A percentile compares a stretch with the other conserved stretches of the same genome.
Conservation (phyloP, 2,888 invertebrate genomes). For the Eugnorisma glareosa region DNA sequence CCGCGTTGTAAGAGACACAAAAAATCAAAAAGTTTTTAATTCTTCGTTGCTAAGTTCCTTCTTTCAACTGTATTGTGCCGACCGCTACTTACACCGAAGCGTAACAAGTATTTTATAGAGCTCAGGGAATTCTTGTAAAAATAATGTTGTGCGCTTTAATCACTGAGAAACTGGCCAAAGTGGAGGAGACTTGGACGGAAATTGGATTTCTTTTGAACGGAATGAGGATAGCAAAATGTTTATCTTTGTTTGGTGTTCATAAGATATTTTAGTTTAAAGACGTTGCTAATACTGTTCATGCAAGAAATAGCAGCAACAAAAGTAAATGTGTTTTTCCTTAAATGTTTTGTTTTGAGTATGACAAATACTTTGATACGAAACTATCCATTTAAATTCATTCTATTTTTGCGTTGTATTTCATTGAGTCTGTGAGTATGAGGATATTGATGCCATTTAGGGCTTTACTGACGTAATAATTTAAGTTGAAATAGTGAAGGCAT, state of each 20-base stretch:
- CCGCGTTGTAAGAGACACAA: conserved; percentile 56
- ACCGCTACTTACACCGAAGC: conserved; percentile 60
- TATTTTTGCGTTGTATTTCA: not conserved
- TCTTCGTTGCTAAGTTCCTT: conserved; percentile 64
- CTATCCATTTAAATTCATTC: not conserved
- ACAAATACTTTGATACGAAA: not conserved
- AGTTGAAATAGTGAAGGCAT: not conserved
- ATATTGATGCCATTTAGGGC: not conserved
- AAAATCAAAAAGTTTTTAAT: conserved; percentile 73
- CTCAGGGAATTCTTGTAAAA: conserved; percentile 30
- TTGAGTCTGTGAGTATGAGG: not conserved
- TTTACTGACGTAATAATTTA: not conserved
- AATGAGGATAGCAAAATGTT: conserved; percentile 30
- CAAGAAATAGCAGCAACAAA: not conserved
- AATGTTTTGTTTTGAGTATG: not conserved
- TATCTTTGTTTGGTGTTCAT: conserved; percentile 1
- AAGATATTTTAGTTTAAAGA: conserved; percentile 12
- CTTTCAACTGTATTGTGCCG: conserved; percentile 61
- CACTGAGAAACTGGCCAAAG: conserved; percentile 18
- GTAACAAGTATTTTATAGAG: conserved; percentile 42
- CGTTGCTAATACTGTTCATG: not conserved
- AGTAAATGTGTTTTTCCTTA: not conserved
- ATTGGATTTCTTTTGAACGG: conserved; percentile 43
- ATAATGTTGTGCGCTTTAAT: conserved; percentile 40
- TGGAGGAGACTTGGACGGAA: conserved; percentile 24